Conservation (phyloP, 1,140 invertebrate species). For the Melanaphis sacchari region DNA sequence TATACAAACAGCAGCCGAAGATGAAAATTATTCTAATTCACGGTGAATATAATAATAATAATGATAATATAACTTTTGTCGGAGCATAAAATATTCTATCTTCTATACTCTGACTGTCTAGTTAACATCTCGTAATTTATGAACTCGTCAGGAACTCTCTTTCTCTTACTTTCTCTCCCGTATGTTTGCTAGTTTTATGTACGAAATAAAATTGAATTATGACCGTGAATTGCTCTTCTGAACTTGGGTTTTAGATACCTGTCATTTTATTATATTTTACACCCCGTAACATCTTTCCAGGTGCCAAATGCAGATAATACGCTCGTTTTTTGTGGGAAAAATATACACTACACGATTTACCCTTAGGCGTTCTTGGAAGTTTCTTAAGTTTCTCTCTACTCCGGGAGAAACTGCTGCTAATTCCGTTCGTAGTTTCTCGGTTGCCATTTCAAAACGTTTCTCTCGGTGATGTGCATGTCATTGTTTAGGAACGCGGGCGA, state of each 20-base stretch:
- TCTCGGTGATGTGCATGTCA: slow-evolving; percentile 50
- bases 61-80: background rate
- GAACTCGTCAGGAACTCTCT: slow-evolving; percentile 24
- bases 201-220: slow-evolving; percentile 48
- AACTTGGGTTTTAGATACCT: background rate
- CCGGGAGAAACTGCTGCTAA: slow-evolving; percentile 44
- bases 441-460: slow-evolving; percentile 51
- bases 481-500: background rate
- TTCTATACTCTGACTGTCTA: background rate
- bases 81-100: slow-evolving; percentile 27
- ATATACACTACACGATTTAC: background rate
- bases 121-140: slow-evolving; percentile 31
- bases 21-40: background rate
- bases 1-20: background rate
- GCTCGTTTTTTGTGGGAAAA: slow-evolving; percentile 34
- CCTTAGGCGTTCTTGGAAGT: slow-evolving; percentile 39
- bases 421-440: slow-evolving; percentile 40
- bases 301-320: slow-evolving; percentile 44
- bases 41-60: background rate
- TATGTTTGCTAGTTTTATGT: background rate
- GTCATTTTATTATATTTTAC: slow-evolving; percentile 26
- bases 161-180: background rate
- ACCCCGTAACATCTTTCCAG: background rate
- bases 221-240: background rate
- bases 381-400: slow-evolving; percentile 40